These are phyloP conservation scores for Ichneumoninae sp. DNA, from an alignment of 2,888 invertebrate species.

Conservation along the genomic window DNA sequence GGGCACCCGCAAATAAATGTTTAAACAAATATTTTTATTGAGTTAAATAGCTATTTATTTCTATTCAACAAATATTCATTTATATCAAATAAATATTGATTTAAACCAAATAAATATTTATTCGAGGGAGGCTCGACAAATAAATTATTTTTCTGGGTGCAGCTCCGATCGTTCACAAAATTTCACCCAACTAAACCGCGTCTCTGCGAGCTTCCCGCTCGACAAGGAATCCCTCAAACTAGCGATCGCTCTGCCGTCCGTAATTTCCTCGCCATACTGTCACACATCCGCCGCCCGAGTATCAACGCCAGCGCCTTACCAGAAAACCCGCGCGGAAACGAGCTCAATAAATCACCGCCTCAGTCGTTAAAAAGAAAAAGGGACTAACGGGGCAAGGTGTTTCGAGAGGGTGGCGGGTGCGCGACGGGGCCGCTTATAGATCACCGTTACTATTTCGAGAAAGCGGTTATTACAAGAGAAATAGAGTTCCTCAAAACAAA, in stretches of 20 bases:
- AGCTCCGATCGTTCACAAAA: neutral
- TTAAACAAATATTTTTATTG: too few species aligned
- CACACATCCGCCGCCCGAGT: constrained; percentile 29
- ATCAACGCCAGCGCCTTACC: constrained; percentile 36
- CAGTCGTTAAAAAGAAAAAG: constrained; percentile 41
- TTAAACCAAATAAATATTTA: too few species aligned
- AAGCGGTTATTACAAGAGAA: constrained; percentile 34
- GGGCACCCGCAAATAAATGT: too few species aligned
- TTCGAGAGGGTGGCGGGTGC: constrained; percentile 20
- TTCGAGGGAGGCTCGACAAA: too few species aligned
- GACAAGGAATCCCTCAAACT: neutral
- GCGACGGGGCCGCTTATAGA: constrained; percentile 40
- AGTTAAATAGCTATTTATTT: too few species aligned
- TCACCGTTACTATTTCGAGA: constrained; percentile 61
- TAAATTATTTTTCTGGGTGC: too few species aligned
- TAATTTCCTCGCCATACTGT: constrained; percentile 6
- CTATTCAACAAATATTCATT: too few species aligned
- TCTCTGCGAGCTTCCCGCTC: neutral
- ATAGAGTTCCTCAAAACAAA: constrained; percentile 54
- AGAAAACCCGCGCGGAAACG: constrained; percentile 13
- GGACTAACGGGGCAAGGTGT: constrained; percentile 37
- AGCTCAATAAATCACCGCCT: constrained; percentile 49
- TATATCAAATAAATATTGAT: too few species aligned
- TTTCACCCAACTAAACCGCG: neutral
- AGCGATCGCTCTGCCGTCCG: neutral